Evolutionary conservation across 1,140 invertebrate genomes (phyloP), one percentile per base, ranked within the genome.

Genomic region (Carposina sasakii): DNA sequence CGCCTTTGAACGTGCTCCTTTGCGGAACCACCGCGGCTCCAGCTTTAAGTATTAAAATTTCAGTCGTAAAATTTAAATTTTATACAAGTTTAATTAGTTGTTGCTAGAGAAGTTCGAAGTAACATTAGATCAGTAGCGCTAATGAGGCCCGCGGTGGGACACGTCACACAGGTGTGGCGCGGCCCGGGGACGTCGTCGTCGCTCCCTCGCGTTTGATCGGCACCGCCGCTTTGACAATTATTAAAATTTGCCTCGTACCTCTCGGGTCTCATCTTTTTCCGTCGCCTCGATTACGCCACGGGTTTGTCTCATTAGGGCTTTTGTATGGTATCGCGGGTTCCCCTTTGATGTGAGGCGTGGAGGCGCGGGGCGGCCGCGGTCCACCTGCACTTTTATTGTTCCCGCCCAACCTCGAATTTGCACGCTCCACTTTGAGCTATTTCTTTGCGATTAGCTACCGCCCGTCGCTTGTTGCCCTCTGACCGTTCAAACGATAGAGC

Each of bases 281-380:
- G 76, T 79, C 77, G 79, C 79, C 74, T 83, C 79, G 79, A 83
- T 83, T 83, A 83, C 76, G 75, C 74, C 70, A 76, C 76, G 76
- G 76, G 77, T 83, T 81, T 79, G 79, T 83, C 79, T 83, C 79
- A 81, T 83, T 83, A 83, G 79, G 76, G 74, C 77, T 81, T 81
- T 83, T 81, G 79, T 81, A 67, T 76, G 71, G 75, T 72, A 74
- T 79, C 71, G 73, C 73, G 68, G 61, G 75, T 60, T 75, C 63
- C 63, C 68, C 76, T 81, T 78, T 78, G 76, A 77, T 73, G 71
- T 66, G 66, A 65, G 63, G 60, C 52, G 55, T 39, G 62, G 65
- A 54, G 61, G 61, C 57, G 60, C 62, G 55, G 63, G 57, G 66
- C 59, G 67, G 61, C 52, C 58, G 50, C 53, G 62, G 73, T 81